Base-by-base conservation (phyloP, 2,113 vertebrate species). In the Chaetops frenatus region DNA sequence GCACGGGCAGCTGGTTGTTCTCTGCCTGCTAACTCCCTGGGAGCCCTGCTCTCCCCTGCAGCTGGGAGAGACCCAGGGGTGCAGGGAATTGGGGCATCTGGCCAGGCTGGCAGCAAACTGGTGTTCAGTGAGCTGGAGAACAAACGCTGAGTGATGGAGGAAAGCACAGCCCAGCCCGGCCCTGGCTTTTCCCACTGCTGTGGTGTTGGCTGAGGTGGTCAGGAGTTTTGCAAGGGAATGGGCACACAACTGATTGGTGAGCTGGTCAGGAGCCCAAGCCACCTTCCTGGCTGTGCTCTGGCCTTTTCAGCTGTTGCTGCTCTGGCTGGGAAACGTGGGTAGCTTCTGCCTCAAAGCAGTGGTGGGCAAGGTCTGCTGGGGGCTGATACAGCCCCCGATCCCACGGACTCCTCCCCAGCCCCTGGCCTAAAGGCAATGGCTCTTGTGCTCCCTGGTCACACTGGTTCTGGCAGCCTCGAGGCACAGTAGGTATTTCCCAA, bases 381-480 rank as follows among this genome's bases (percentile, higher is more conserved):
- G 42, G 33, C 9, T 64, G 62, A 22, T 1, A 0, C 15, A 66
- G 44, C 28, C 48, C 74, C 36, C 0, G 0, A 5, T 19, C 12
- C 18, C 61, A 29, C 38, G 12, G 44, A 35, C 48, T 58, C 61
- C 85, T 91, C 11, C 1, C 18, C 3, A 3, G 33, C 29, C 61
- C 29, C 28, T 47, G 1, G 51, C 42, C 86, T 51, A 28, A 71
- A 50, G 40, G 47, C 29, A 25, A 0, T 12, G 53, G 47, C n/a
- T 29, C 36, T 51, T 74, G 56, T 61, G 40, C 31, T 79, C 40
- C 38, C 31, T 35, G 33, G 33, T 31, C 4, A 2, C 1, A 0
- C 27, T 4, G 33, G 27, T n/a, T 71, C 67, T 6, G 11, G 51
- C 61, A 86, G 72, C 69, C 44, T 72, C 0, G 0, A 81, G 76